Conservation (phyloP, 2,888 invertebrate genomes). For the Maniola hyperantus region DNA sequence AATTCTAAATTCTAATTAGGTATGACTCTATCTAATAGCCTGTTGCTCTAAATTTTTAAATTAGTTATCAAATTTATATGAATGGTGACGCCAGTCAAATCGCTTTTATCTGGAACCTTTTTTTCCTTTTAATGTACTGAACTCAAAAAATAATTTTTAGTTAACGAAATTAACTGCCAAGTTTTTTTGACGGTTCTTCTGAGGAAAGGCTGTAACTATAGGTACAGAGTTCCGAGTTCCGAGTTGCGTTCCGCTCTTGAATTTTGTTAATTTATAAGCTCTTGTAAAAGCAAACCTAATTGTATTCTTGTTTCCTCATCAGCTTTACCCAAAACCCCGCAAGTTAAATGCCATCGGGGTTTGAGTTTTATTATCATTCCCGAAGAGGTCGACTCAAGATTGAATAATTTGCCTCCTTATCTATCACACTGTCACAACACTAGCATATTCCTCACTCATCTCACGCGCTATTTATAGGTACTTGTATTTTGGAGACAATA, state of each 20-base stretch:
- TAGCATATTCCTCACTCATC: background rate
- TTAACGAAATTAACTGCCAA: background rate
- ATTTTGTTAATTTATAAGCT: too few species aligned
- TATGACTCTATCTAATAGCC: constrained; percentile 9
- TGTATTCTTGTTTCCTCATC: too few species aligned
- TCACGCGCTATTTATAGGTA: background rate
- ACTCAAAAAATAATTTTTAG: background rate
- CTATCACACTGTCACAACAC: background rate
- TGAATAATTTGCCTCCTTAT: too few species aligned
- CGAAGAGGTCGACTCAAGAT: too few species aligned
- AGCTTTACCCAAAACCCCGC: too few species aligned
- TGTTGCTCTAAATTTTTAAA: background rate
- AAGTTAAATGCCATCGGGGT: too few species aligned
- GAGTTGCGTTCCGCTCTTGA: too few species aligned
- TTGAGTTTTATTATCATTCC: too few species aligned
- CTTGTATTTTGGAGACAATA: constrained; percentile 2
- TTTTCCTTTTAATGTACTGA: too few species aligned
- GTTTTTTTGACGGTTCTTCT: background rate
- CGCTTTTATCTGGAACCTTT: background rate
- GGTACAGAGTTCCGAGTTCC: background rate
- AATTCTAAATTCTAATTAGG: background rate
- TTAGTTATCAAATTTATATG: constrained; percentile 4
- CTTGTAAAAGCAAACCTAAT: too few species aligned
- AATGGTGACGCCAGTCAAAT: background rate
- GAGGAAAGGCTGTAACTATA: background rate